These are phyloP conservation scores for Girardia tigrina DNA, from an alignment of 2,888 invertebrate genomes.

Conservation along the genomic window DNA sequence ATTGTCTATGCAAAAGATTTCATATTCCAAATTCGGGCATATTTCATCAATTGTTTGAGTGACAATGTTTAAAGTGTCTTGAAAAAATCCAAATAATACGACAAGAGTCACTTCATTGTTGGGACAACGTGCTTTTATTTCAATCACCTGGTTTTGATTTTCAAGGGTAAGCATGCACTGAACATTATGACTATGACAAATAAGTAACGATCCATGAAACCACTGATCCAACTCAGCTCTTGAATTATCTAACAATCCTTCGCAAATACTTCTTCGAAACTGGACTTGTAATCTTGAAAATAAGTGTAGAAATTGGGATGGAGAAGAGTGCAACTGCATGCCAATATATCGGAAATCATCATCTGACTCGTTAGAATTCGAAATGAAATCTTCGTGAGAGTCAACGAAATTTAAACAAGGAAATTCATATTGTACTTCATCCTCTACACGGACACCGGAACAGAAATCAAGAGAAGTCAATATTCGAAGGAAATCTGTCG, in stretches of 20 bases:
- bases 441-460: conserved; percentile 60
- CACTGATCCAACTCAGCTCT: conserved; percentile 63
- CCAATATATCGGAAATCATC: conserved; percentile 57
- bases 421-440: conserved; percentile 63
- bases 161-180: conserved; percentile 60
- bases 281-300: conserved; percentile 61
- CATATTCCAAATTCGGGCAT: conserved; percentile 59
- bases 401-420: conserved; percentile 60
- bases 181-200: conserved; percentile 55
- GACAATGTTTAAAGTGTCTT: conserved; percentile 58
- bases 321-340: conserved; percentile 51
- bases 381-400: conserved; percentile 57
- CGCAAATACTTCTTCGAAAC: conserved; percentile 51
- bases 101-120: conserved; percentile 42
- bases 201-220: conserved; percentile 61
- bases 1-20: conserved; percentile 55
- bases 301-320: conserved; percentile 57
- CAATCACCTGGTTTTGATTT: conserved; percentile 52
- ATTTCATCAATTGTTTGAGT: conserved; percentile 58
- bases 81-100: conserved; percentile 58
- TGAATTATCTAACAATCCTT: conserved; percentile 52
- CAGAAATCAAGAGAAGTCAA: conserved; percentile 62
- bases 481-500: conserved; percentile 58
- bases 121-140: conserved; percentile 59
- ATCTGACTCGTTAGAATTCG: conserved; percentile 54